Conservation (phyloP, 2,797 vertebrate species). For the Rhyacichthys aspro region DNA sequence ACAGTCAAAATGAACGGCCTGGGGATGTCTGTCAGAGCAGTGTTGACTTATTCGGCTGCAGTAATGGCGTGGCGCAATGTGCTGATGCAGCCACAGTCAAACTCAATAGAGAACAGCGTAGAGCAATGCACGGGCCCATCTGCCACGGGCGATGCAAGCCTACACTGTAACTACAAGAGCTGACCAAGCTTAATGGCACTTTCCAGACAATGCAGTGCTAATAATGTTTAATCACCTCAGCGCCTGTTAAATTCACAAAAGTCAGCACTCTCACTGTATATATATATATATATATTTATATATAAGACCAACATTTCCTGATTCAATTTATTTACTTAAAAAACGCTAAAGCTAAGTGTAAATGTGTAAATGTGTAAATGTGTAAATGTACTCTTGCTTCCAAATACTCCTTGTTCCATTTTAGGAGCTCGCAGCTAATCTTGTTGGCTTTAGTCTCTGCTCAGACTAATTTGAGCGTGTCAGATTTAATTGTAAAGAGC, state of each 20-base stretch:
- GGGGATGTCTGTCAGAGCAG: slow-evolving; percentile 32
- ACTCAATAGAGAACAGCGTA: slow-evolving; percentile 45
- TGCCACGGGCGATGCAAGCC: slow-evolving; percentile 50
- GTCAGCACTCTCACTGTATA: slow-evolving; percentile 8
- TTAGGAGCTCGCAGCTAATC: slow-evolving; percentile 55
- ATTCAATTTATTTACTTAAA: slow-evolving; percentile 1
- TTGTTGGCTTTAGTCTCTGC: slow-evolving; percentile 57
- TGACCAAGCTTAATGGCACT: slow-evolving; percentile 38
- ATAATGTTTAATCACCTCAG: slow-evolving; percentile 46
- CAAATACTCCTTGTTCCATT: slow-evolving; percentile 40
- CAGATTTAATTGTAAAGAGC: slow-evolving; percentile 70
- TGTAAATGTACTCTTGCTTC: not conserved
- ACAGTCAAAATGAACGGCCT: slow-evolving; percentile 27
- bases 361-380: no score
- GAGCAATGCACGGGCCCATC: slow-evolving; percentile 24
- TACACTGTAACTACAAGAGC: slow-evolving; percentile 27
- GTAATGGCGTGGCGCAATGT: slow-evolving; percentile 59
- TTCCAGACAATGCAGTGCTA: slow-evolving; percentile 31
- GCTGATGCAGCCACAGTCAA: slow-evolving; percentile 56
- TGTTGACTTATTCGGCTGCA: slow-evolving; percentile 61
- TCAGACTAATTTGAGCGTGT: slow-evolving; percentile 61
- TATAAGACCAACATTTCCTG: slow-evolving; percentile 12
- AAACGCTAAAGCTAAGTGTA: not conserved
- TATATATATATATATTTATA: slow-evolving; percentile 9
- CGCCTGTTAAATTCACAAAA: slow-evolving; percentile 19